These are phyloP conservation scores for Acanthosepion pharaonis DNA, from an alignment of 2,888 invertebrate species.

Conservation along the genomic window DNA sequence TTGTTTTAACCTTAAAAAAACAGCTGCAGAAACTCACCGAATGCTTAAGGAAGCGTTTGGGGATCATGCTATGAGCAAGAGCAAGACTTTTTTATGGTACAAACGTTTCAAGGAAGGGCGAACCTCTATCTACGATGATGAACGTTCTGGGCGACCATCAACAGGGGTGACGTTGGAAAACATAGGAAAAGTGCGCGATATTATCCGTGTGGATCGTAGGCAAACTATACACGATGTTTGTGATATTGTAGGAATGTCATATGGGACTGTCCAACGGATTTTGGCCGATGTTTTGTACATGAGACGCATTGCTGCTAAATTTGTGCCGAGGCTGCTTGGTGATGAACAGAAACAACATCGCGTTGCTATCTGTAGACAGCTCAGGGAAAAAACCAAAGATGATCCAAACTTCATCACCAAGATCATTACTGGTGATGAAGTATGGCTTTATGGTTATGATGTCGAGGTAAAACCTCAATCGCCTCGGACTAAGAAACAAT, in stretches of 20 bases:
- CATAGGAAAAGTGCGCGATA: background rate
- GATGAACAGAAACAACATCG: background rate
- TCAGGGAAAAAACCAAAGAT: background rate
- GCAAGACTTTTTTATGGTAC: background rate
- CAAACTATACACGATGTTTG: constrained; percentile 3
- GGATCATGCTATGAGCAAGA: background rate
- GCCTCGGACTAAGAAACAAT: background rate
- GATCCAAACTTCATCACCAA: background rate
- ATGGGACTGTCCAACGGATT: background rate
- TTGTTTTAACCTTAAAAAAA: background rate
- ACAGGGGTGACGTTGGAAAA: background rate
- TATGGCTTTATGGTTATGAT: background rate
- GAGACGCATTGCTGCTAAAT: background rate
- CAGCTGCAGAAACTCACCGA: background rate
- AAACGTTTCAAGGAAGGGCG: background rate
- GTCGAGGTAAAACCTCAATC: background rate
- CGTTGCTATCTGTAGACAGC: background rate
- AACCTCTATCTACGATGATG: background rate
- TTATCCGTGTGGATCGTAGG: background rate
- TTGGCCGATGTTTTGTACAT: background rate
- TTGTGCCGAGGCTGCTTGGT: background rate
- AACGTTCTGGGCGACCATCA: background rate
- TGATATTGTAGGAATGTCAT: background rate
- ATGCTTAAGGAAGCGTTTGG: background rate
- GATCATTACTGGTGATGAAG: background rate